Conservation (phyloP, 2,888 invertebrate genomes). For the Toxonevra muliebris region DNA sequence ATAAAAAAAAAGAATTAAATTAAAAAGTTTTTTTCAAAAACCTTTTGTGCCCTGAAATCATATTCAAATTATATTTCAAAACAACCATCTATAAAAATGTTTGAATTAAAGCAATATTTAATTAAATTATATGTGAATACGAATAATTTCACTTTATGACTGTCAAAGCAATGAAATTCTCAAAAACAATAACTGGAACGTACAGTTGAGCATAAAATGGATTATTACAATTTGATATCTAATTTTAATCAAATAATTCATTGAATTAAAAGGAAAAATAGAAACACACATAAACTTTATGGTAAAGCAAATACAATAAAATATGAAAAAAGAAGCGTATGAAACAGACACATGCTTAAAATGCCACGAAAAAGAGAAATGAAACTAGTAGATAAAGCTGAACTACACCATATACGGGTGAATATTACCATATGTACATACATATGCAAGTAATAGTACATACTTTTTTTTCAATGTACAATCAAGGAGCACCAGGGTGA, state of each 20-base stretch:
- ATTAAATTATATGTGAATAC: no score
- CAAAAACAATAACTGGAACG: conserved; percentile 20
- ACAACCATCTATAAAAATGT: no score
- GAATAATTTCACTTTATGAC: no score
- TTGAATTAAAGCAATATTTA: no score
- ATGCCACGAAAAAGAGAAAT: conserved; percentile 18
- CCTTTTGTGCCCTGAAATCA: no score
- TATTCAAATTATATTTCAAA: no score
- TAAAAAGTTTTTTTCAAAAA: no score
- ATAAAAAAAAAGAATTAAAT: no score
- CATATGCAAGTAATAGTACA: background rate
- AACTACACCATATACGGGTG: no score
- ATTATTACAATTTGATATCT: conserved; percentile 30
- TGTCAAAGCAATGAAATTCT: background rate
- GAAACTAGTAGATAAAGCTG: conserved; percentile 12
- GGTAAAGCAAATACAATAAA: conserved; percentile 19
- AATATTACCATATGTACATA: background rate
- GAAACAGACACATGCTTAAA: background rate
- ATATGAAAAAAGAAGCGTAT: conserved; percentile 12
- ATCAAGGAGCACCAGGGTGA: conserved; percentile 10
- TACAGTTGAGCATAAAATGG: conserved; percentile 46
- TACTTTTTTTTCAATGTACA: no score
- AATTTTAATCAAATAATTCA: conserved; percentile 36
- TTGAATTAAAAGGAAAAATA: conserved; percentile 27
- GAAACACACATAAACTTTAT: background rate